Evolutionary conservation across 2,888 invertebrate species (phyloP).

Genomic region (Ennomos erosarius): DNA sequence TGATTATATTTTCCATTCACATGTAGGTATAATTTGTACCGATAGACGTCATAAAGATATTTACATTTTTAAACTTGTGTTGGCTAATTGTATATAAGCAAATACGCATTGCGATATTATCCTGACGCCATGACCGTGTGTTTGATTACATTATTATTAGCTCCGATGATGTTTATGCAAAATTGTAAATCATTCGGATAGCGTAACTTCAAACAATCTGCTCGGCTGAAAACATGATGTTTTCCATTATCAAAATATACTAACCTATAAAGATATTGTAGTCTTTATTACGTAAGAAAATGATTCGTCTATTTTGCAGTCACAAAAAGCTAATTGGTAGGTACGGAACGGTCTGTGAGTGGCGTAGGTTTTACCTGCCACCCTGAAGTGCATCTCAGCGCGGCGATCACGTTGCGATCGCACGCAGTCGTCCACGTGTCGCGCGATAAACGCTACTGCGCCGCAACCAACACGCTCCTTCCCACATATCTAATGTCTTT

Average conservation of each 20-base stretch:
- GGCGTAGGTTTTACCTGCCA: constrained; percentile 34
- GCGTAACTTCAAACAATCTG: constrained; percentile 68
- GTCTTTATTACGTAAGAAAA: constrained; percentile 2
- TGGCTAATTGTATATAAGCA: no score
- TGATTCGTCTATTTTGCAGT: constrained; percentile 6
- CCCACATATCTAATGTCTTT: constrained; percentile 42
- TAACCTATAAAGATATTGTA: neutral
- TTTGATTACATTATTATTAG: constrained; percentile 57
- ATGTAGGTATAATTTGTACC: constrained; percentile 23
- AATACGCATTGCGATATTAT: constrained; percentile 39
- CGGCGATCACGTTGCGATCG: constrained; percentile 62
- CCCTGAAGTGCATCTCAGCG: constrained; percentile 46
- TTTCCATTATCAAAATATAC: constrained; percentile 40
- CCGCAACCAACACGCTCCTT: constrained; percentile 48
- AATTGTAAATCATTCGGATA: constrained; percentile 65
- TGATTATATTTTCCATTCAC: constrained; percentile 19
- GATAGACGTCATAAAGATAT: constrained; percentile 12
- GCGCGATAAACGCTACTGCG: constrained; percentile 61
- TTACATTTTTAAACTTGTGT: no score
- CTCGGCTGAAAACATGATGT: constrained; percentile 51
- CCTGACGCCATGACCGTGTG: constrained; percentile 63
- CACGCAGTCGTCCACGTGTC: constrained; percentile 69
- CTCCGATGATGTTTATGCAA: constrained; percentile 44
- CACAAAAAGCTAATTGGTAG: constrained; percentile 20
- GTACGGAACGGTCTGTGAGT: constrained; percentile 28